Conservation (phyloP, 2,888 invertebrate species). For the Dynastes tityus region DNA sequence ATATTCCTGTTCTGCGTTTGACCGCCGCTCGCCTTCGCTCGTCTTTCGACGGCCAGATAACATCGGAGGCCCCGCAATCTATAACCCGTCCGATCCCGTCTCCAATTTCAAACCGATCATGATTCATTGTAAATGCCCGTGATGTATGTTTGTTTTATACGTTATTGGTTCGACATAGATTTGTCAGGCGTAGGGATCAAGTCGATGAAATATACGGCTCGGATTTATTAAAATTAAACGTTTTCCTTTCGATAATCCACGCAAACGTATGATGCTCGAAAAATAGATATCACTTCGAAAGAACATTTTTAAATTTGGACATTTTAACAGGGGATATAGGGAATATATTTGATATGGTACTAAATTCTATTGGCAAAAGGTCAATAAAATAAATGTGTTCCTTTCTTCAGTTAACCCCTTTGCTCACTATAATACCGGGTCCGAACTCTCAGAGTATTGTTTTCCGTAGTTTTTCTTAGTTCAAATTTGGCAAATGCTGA, state of each 20-base stretch:
- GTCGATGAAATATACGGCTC: slow-evolving; percentile 5
- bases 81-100: slow-evolving; percentile 42
- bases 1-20: slow-evolving; percentile 60
- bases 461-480: too few relatives aligned
- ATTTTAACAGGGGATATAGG: too few relatives aligned
- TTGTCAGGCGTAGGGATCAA: slow-evolving; percentile 30
- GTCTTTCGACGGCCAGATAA: slow-evolving; percentile 57
- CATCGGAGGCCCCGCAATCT: slow-evolving; percentile 51
- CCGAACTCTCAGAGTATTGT: too few relatives aligned
- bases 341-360: too few relatives aligned
- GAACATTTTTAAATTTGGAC: too few relatives aligned
- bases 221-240: slow-evolving; percentile 18
- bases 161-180: slow-evolving; percentile 42
- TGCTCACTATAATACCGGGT: too few relatives aligned
- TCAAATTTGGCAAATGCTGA: too few relatives aligned
- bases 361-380: too few relatives aligned
- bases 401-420: too few relatives aligned
- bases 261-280: neutral
- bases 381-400: too few relatives aligned
- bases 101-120: slow-evolving; percentile 37
- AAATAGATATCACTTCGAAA: too few relatives aligned
- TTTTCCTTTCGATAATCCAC: neutral
- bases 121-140: slow-evolving; percentile 39
- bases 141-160: slow-evolving; percentile 36
- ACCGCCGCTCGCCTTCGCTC: slow-evolving; percentile 54